phyloP scores from a whole-genome alignment of 1,140 invertebrate genomes.

The Dendrolimus punctatus region DNA sequence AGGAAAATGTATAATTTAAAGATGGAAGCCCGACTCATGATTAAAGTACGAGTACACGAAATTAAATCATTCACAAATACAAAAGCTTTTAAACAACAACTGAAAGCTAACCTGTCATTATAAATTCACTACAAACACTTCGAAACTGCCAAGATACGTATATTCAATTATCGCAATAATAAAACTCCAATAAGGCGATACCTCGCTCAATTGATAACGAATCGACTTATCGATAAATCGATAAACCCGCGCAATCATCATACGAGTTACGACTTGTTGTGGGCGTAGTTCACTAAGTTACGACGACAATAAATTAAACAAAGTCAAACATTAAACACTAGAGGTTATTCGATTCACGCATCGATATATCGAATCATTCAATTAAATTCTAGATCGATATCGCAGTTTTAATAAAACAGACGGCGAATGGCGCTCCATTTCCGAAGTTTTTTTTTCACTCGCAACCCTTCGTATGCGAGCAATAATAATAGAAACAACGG shows the following conservation, averaged over 20 bases:
- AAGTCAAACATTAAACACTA: slow-evolving; percentile 50
- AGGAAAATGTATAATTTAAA: no score
- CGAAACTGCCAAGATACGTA: no score
- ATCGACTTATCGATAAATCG: slow-evolving; percentile 24
- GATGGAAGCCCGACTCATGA: no score
- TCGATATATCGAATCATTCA: slow-evolving; percentile 36
- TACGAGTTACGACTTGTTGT: slow-evolving; percentile 13
- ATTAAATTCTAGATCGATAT: slow-evolving; percentile 58
- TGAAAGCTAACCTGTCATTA: no score
- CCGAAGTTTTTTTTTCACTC: slow-evolving; percentile 35
- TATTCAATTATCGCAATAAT: no score
- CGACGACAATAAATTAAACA: slow-evolving; percentile 42
- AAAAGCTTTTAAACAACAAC: no score
- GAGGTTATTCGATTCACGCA: slow-evolving; percentile 11
- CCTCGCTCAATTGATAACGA: no score
- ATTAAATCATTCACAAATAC: no score
- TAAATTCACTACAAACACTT: no score
- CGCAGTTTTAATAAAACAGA: slow-evolving; percentile 65
- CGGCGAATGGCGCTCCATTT: slow-evolving; percentile 55
- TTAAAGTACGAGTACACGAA: no score
- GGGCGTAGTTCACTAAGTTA: slow-evolving; percentile 35
- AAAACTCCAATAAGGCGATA: no score
- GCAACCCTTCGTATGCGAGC: slow-evolving; percentile 49
- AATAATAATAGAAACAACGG: slow-evolving; percentile 64
- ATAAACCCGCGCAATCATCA: slow-evolving; percentile 47